Evolutionary conservation across 2,797 vertebrate species (phyloP).

Genomic region (Pseudomugil tenellus): DNA sequence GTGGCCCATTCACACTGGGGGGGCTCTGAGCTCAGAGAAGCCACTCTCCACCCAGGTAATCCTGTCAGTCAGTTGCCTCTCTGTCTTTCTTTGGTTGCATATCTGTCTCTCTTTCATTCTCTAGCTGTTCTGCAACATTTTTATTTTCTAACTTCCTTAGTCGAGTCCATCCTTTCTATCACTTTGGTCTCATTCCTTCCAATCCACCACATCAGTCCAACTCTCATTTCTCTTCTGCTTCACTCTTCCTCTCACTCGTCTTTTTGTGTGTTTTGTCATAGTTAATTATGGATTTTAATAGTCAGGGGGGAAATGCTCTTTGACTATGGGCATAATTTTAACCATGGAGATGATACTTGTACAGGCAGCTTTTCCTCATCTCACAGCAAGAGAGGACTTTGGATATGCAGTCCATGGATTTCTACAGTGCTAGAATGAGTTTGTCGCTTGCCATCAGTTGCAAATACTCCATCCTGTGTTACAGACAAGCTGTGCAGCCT

Average conservation of each 20-base stretch:
- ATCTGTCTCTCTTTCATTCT: constrained; percentile 18
- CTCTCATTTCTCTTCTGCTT: constrained; percentile 33
- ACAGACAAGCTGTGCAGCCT: constrained; percentile 12
- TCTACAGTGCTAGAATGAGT: constrained; percentile 16
- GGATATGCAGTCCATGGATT: constrained; percentile 18
- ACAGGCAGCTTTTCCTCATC: constrained; percentile 13
- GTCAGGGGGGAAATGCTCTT: constrained; percentile 45
- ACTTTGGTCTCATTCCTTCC: constrained; percentile 17
- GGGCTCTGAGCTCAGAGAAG: constrained; percentile 74
- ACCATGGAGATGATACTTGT: constrained; percentile 36
- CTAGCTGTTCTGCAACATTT: constrained; percentile 17
- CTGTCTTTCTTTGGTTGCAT: constrained; percentile 21
- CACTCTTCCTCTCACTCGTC: constrained; percentile 34
- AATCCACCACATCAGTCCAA: constrained; percentile 20
- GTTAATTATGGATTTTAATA: constrained; percentile 53
- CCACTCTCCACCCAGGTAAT: constrained; percentile 76
- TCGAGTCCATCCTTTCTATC: constrained; percentile 9
- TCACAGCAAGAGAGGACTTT: constrained; percentile 17
- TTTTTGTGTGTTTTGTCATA: constrained; percentile 41
- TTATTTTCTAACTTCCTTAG: constrained; percentile 10
- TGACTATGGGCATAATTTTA: constrained; percentile 56
- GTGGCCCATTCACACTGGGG: constrained; percentile 58
- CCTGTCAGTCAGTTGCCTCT: constrained; percentile 38
- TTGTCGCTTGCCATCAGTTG: constrained; percentile 15
- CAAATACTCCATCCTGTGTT: constrained; percentile 8